Evolutionary conservation across 2,888 invertebrate species (phyloP).

Genomic region (Amphipoea lucens): DNA sequence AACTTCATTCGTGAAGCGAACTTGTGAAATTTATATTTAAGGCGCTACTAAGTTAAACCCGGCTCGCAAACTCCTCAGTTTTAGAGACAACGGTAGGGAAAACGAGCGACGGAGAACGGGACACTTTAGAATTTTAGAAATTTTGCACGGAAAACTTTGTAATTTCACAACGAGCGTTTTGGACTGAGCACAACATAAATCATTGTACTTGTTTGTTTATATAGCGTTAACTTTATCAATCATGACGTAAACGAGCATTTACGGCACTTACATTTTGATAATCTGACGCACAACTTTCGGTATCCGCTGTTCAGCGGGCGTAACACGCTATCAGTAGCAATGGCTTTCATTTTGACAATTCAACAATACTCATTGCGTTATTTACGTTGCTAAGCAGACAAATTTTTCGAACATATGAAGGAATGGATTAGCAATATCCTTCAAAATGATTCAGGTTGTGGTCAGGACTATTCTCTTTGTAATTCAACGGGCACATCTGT

Average conservation of each 20-base stretch:
- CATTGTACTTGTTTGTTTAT: constrained; percentile 80
- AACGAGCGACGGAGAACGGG: constrained; percentile 75
- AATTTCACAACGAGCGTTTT: constrained; percentile 78
- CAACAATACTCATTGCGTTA: neutral
- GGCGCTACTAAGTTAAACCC: constrained; percentile 85
- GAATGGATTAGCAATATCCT: too few relatives aligned
- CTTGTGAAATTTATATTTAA: constrained; percentile 88
- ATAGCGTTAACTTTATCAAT: constrained; percentile 75
- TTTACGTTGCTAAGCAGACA: too few relatives aligned
- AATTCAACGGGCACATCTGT: neutral
- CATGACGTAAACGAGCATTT: constrained; percentile 57
- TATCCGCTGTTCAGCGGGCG: neutral
- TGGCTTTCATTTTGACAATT: too few relatives aligned
- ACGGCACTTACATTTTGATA: constrained; percentile 41
- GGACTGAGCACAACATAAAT: constrained; percentile 83
- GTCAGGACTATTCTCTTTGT: neutral
- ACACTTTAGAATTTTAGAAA: constrained; percentile 89
- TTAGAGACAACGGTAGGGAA: constrained; percentile 80
- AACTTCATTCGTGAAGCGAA: constrained; percentile 84
- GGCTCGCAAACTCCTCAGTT: constrained; percentile 81
- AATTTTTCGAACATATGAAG: too few relatives aligned
- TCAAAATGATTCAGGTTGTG: neutral
- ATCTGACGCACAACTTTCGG: constrained; percentile 22
- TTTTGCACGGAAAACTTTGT: constrained; percentile 84
- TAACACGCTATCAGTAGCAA: neutral